phyloP scores from a whole-genome alignment of 2,888 invertebrate species.

The Sepiola atlantica region DNA sequence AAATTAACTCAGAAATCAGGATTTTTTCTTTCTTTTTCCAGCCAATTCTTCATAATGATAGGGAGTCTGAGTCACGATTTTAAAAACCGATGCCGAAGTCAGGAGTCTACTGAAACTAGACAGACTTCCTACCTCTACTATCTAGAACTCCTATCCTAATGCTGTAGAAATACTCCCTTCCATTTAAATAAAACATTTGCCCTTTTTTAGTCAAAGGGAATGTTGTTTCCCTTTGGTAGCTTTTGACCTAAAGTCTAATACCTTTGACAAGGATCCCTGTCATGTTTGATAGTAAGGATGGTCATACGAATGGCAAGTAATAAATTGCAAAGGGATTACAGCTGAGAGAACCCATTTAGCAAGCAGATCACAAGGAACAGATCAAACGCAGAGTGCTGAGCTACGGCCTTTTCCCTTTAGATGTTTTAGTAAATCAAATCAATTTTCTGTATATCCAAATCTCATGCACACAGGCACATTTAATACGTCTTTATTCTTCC shows the following conservation, averaged over 20 bases:
- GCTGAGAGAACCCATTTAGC: slow-evolving; percentile 10
- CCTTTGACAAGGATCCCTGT: not conserved
- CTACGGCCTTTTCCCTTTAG: not conserved
- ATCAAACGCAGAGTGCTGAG: not conserved
- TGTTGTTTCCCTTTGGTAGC: not conserved
- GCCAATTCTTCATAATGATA: too few relatives aligned
- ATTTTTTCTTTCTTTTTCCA: too few relatives aligned
- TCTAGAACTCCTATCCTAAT: too few relatives aligned
- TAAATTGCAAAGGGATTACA: not conserved
- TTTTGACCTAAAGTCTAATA: not conserved
- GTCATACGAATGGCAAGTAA: not conserved
- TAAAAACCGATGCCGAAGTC: too few relatives aligned
- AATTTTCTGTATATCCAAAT: not conserved
- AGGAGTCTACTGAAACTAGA: too few relatives aligned
- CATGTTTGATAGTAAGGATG: not conserved
- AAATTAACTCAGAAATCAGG: too few relatives aligned
- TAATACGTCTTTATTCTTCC: not conserved
- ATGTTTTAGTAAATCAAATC: not conserved
- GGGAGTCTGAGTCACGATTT: too few relatives aligned
- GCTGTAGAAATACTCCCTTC: too few relatives aligned
- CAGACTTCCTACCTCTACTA: too few relatives aligned
- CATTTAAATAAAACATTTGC: not conserved
- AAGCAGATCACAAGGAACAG: not conserved
- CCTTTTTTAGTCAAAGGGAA: not conserved
- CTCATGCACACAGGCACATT: not conserved